Evolutionary conservation across 1,140 invertebrate genomes (phyloP).

Genomic region (Fragariocoptes setiger): DNA sequence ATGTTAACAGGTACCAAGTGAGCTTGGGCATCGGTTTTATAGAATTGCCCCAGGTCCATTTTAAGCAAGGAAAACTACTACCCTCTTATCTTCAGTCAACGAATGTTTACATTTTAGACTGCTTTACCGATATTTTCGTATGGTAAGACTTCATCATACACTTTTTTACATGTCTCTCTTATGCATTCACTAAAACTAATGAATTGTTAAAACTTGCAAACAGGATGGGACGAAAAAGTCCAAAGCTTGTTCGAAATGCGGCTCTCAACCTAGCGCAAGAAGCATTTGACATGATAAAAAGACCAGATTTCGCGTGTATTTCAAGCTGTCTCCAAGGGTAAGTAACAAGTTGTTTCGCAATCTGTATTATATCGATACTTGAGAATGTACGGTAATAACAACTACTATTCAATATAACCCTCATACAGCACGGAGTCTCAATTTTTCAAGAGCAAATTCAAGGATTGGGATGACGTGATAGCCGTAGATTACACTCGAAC

Average conservation of each 20-base stretch:
- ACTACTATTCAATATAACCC: constrained; percentile 2
- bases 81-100: constrained; percentile 49
- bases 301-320: constrained; percentile 57
- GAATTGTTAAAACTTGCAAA: constrained; percentile 7
- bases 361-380: neutral
- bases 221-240: constrained; percentile 93
- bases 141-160: constrained; percentile 29
- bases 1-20: constrained; percentile 54
- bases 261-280: constrained; percentile 83
- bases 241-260: constrained; percentile 68
- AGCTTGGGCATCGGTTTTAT: constrained; percentile 87
- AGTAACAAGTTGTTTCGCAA: constrained; percentile 5
- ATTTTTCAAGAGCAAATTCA: constrained; percentile 90
- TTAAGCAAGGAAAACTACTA: constrained; percentile 25
- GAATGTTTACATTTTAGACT: constrained; percentile 91
- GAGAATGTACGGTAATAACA: too few species aligned
- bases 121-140: constrained; percentile 78
- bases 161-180: constrained; percentile 2
- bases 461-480: constrained; percentile 93
- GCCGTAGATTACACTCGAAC: constrained; percentile 95
- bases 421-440: constrained; percentile 24
- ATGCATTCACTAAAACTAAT: neutral
- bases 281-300: constrained; percentile 59
- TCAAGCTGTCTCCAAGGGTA: constrained; percentile 35
- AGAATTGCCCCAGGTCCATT: constrained; percentile 58